phyloP scores from a whole-genome alignment of 2,113 vertebrate species.

The Larimichthys polyactis region DNA sequence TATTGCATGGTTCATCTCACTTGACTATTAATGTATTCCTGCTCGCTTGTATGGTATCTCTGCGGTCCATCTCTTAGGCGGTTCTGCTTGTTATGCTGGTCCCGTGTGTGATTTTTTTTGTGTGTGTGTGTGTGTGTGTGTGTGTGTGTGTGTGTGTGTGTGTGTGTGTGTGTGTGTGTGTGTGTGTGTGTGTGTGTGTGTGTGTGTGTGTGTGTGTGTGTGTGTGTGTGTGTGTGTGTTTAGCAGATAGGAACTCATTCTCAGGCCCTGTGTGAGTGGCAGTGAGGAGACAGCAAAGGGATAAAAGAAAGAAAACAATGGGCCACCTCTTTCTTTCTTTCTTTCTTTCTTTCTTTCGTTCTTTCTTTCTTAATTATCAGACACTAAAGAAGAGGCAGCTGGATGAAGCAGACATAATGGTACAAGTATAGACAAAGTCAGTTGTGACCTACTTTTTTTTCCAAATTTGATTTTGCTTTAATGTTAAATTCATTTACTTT shows the following conservation, averaged over 20 bases:
- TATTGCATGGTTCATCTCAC: conserved; percentile 75
- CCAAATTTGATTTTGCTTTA: conserved; percentile 7
- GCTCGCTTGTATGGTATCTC: conserved; percentile 61
- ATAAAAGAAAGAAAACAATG: conserved; percentile 46
- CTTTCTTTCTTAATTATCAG: conserved; percentile 52
- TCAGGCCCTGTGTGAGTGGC: conserved; percentile 62
- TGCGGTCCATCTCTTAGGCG: conserved; percentile 56
- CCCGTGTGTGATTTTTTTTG: conserved; percentile 48
- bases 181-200: conserved; percentile 12
- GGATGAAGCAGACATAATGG: conserved; percentile 14
- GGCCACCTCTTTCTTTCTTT: not conserved
- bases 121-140: not conserved
- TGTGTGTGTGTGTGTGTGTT: conserved; percentile 9
- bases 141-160: conserved; percentile 11
- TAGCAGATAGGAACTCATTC: conserved; percentile 59
- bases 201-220: conserved; percentile 40
- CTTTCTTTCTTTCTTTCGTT: no score
- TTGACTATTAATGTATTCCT: conserved; percentile 76
- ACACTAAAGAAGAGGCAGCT: conserved; percentile 19
- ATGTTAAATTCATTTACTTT: not conserved
- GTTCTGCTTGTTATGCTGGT: conserved; percentile 60
- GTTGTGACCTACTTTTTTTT: conserved; percentile 12
- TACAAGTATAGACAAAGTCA: conserved; percentile 10
- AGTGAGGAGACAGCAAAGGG: conserved; percentile 53
- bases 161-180: conserved; percentile 9